Evolutionary conservation across 2,888 invertebrate genomes (phyloP).

Genomic region (Gymnocheta viridis): DNA sequence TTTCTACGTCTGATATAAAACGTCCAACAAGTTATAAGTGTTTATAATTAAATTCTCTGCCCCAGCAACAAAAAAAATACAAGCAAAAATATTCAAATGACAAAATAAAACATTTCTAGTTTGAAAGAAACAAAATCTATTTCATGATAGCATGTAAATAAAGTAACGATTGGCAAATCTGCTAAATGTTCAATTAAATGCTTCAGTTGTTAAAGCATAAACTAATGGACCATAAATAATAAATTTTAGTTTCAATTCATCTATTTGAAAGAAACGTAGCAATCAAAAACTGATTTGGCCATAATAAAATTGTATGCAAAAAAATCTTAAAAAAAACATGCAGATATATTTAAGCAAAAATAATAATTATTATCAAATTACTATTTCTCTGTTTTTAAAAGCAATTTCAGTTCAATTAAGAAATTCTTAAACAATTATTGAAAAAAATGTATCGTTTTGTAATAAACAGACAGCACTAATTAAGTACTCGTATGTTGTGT

Average conservation of each 20-base stretch:
- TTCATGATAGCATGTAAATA: background rate
- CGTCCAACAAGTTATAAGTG: no score
- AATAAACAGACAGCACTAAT: slow-evolving; percentile 4
- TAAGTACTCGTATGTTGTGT: background rate
- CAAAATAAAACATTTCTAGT: background rate
- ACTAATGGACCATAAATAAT: slow-evolving; percentile 46
- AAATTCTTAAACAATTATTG: slow-evolving; percentile 55
- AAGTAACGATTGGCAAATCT: background rate
- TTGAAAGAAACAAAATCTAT: background rate
- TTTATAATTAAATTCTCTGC: no score
- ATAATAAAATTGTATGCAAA: background rate
- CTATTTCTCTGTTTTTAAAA: no score
- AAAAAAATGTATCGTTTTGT: background rate
- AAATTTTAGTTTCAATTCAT: background rate
- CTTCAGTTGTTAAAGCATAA: slow-evolving; percentile 38
- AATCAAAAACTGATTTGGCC: background rate
- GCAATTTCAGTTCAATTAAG: slow-evolving; percentile 15
- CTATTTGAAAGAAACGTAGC: background rate
- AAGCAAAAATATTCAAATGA: no score
- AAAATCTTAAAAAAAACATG: background rate
- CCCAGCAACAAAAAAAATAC: no score
- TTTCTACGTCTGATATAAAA: no score
- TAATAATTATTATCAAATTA: background rate
- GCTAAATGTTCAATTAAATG: slow-evolving; percentile 57
- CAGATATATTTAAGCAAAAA: no score